phyloP scores from a whole-genome alignment of 2,113 vertebrate species.

The Pavo muticus region DNA sequence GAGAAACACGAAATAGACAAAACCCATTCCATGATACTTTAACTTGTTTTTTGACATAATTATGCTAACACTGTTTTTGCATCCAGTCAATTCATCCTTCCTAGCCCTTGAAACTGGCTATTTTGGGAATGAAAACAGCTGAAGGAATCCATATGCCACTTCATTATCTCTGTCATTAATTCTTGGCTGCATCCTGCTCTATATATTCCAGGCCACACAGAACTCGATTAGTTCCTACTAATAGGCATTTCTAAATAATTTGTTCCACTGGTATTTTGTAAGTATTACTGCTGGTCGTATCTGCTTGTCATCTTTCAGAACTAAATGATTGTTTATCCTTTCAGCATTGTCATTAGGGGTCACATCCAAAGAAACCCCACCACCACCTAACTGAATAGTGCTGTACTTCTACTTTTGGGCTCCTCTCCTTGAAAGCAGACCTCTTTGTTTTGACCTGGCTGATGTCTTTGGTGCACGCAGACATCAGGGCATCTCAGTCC shows the following conservation, averaged over 20 bases:
- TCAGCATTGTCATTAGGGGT: neutral
- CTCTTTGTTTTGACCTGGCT: neutral
- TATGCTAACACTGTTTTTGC: neutral
- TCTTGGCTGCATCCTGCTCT: slow-evolving; percentile 42
- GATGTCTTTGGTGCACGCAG: neutral
- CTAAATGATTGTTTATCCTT: neutral
- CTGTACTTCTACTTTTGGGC: neutral
- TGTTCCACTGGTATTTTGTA: slow-evolving; percentile 38
- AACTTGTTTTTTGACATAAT: neutral
- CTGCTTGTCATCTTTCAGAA: neutral
- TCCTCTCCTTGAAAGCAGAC: neutral
- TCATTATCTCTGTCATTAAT: slow-evolving; percentile 44
- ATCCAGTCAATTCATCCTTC: neutral
- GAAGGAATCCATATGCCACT: slow-evolving; percentile 15
- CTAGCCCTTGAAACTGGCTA: neutral
- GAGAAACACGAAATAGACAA: neutral
- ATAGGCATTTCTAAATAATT: slow-evolving; percentile 62
- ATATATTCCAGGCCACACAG: slow-evolving; percentile 38
- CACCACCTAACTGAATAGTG: neutral
- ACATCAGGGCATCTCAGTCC: neutral
- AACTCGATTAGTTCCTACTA: slow-evolving; percentile 68
- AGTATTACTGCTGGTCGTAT: slow-evolving; percentile 5
- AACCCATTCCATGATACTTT: neutral
- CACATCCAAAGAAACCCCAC: neutral
- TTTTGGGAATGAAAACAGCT: slow-evolving; percentile 56